phyloP scores from a whole-genome alignment of 1,140 invertebrate genomes.

The Lepidurus arcticus region DNA sequence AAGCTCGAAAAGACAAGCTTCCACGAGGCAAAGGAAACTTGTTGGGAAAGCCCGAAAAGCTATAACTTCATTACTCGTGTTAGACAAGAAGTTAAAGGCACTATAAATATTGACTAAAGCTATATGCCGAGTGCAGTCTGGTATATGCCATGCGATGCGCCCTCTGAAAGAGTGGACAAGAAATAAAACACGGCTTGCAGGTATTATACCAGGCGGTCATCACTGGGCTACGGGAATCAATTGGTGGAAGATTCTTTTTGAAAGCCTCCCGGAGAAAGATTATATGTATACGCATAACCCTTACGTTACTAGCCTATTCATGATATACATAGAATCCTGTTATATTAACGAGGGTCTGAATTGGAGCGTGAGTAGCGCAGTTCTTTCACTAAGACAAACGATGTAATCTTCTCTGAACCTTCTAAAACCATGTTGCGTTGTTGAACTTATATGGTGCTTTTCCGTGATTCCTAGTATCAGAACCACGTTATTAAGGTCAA shows the following conservation, averaged over 20 bases:
- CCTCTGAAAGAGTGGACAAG: background rate
- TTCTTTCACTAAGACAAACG: too few species aligned
- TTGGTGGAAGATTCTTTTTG: background rate
- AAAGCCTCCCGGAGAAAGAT: background rate
- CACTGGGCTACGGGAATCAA: background rate
- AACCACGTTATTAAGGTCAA: background rate
- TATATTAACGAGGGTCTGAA: background rate
- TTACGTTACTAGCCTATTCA: background rate
- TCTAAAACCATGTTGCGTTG: too few species aligned
- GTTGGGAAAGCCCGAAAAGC: background rate
- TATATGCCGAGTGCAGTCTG: background rate
- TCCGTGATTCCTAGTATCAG: too few species aligned
- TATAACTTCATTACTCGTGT: background rate
- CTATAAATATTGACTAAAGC: slow-evolving; percentile 11
- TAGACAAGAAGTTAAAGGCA: slow-evolving; percentile 4
- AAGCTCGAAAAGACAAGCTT: background rate
- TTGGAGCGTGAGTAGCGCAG: too few species aligned
- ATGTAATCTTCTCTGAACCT: too few species aligned
- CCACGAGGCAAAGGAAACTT: background rate
- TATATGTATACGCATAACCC: background rate
- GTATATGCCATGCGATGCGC: background rate
- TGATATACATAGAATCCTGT: background rate
- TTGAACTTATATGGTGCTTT: too few species aligned
- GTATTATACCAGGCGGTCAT: background rate
- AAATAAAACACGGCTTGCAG: background rate